Conservation (phyloP, 2,797 vertebrate genomes). For the Sebastes vulpes region DNA sequence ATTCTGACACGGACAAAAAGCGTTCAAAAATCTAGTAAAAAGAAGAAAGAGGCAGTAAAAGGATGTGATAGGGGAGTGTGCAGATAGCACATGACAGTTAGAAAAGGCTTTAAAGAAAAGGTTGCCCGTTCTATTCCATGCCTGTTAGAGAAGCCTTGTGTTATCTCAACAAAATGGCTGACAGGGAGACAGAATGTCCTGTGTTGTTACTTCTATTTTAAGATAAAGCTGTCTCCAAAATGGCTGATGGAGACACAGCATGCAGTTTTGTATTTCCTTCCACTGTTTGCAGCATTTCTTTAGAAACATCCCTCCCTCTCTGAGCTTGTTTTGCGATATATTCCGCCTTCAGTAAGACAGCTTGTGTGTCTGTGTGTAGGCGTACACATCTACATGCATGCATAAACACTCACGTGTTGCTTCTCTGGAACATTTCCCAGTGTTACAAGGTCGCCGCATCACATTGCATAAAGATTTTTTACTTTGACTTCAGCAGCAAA, state of each 20-base stretch:
- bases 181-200: slow-evolving; percentile 46
- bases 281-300: neutral
- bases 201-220: slow-evolving; percentile 67
- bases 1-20: slow-evolving; percentile 22
- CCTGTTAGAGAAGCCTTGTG: slow-evolving; percentile 42
- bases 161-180: slow-evolving; percentile 71
- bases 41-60: slow-evolving; percentile 2
- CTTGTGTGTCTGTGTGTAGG: neutral
- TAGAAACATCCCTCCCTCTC: neutral
- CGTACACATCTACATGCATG: neutral
- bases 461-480: neutral
- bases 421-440: neutral
- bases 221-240: slow-evolving; percentile 71
- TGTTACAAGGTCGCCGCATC: neutral
- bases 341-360: neutral
- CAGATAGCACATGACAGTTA: slow-evolving; percentile 58
- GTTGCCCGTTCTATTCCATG: slow-evolving; percentile 21
- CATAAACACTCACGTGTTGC: neutral
- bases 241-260: slow-evolving; percentile 27
- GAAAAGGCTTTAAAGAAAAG: slow-evolving; percentile 50
- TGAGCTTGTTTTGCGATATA: neutral
- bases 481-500: slow-evolving; percentile 1
- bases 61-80: slow-evolving; percentile 44
- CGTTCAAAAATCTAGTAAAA: slow-evolving; percentile 22
- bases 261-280: neutral